phyloP scores from a whole-genome alignment of 2,113 vertebrate species.

The Hypocryptadius cinnamomeus region DNA sequence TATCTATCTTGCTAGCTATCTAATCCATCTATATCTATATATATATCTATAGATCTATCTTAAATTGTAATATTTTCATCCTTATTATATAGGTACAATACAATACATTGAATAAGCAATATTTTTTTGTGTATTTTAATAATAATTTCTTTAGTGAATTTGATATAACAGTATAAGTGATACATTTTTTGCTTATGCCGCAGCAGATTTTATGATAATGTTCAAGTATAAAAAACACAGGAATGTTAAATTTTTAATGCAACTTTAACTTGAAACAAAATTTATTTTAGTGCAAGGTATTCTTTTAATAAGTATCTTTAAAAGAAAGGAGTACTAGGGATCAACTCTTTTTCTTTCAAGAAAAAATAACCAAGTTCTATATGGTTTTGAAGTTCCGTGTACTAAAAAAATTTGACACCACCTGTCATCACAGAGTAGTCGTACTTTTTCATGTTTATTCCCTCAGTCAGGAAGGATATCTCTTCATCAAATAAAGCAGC shows the following conservation, averaged over 20 bases:
- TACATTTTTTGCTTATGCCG: background rate
- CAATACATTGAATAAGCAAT: background rate
- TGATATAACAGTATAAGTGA: background rate
- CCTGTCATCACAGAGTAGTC: accelerated
- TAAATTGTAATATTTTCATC: background rate
- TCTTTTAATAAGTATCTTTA: background rate
- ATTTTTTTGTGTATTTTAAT: background rate
- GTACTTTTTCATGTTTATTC: background rate
- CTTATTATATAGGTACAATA: background rate
- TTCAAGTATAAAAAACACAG: background rate
- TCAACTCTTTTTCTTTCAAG: background rate
- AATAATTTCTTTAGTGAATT: background rate
- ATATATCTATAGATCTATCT: background rate
- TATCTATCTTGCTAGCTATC: too few species aligned
- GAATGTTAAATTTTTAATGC: background rate
- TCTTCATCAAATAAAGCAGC: background rate
- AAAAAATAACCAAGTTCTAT: background rate
- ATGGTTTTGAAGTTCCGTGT: background rate
- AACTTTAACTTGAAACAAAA: background rate
- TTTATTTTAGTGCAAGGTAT: background rate
- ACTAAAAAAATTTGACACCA: background rate
- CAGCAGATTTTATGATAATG: background rate
- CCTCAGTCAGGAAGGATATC: background rate
- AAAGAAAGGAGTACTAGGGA: background rate
- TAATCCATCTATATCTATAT: background rate